phyloP scores from a whole-genome alignment of 2,888 invertebrate genomes.

The Melanchra persicariae region DNA sequence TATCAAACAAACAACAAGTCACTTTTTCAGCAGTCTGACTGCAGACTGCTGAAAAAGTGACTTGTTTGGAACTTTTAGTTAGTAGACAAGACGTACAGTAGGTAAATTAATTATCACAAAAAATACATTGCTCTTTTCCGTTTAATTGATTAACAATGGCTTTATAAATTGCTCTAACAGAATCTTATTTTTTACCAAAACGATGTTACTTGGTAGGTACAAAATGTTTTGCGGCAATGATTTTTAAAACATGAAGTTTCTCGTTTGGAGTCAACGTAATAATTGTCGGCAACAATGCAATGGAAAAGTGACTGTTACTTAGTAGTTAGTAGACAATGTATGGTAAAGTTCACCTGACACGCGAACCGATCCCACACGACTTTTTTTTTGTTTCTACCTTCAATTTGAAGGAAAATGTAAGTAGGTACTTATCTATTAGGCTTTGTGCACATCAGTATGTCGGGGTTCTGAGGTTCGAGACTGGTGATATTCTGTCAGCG shows the following conservation, averaged over 20 bases:
- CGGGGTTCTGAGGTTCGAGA: too few relatives aligned
- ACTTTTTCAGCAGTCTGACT: too few relatives aligned
- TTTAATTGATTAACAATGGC: conserved; percentile 45
- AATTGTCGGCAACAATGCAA: conserved; percentile 58
- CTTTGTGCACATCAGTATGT: background rate
- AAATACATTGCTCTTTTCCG: conserved; percentile 23
- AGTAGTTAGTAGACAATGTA: conserved; percentile 58
- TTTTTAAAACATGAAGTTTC: conserved; percentile 53
- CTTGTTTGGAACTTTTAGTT: too few relatives aligned
- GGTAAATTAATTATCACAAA: background rate
- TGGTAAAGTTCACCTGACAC: conserved; percentile 62
- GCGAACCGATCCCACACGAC: conserved; percentile 55
- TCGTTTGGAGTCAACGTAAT: conserved; percentile 33
- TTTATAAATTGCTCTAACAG: background rate
- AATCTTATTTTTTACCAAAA: conserved; percentile 27
- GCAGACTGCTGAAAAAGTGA: too few relatives aligned
- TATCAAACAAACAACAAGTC: too few relatives aligned
- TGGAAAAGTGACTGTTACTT: conserved; percentile 61
- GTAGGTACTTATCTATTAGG: conserved; percentile 19
- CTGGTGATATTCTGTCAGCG: too few relatives aligned
- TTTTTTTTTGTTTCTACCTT: conserved; percentile 38
- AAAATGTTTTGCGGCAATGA: conserved; percentile 37
- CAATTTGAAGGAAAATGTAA: conserved; percentile 49
- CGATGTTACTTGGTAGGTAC: conserved; percentile 12
- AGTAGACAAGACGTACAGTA: too few relatives aligned